Evolutionary conservation across 2,113 vertebrate species (phyloP), one percentile per base, ranked within the genome.

Genomic region (Rhinopithecus roxellana): DNA sequence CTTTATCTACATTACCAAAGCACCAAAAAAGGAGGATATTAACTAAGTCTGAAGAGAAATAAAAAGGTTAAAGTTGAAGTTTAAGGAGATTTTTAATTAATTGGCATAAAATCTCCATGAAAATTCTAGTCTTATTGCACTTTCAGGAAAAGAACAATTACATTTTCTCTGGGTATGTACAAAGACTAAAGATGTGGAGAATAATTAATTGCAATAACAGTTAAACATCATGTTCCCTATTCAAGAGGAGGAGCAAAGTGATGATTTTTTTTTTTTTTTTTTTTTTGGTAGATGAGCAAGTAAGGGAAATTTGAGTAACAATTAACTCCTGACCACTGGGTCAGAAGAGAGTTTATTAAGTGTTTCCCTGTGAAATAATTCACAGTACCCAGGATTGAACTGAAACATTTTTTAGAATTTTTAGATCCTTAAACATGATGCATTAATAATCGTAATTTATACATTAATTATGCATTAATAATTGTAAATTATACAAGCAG

Each of bases 171-270:
- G 75, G 20, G 4, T 95, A 67, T 96, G 92, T 98, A 57, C 93
- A 97, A 98, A 98, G 81, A 98, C 96, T 97, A 98, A 98, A 97
- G 95, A 93, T 38, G 86, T 95, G 77, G 35, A 94, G 89, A 90
- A 97, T 97, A 97, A 97, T 97, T 98, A 98, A 98, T 97, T 97
- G 95, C 40, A 95, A 96, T 94, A 74, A 97, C 48, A 91, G 97
- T 97, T 98, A 97, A 98, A 90, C 89, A 95, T 96, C 96, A 95
- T 98, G 98, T 97, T 98, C 77, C 93, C 95, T 94, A 95, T 87
- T 97, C 57, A 94, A 97, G 79, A 98, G 95, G 96, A 98, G 95
- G 89, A 96, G 83, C 70, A 95, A 97, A 98, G 95, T 92, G 90
- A 98, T 94, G 97, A 94, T 90, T 97, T 98, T 61, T 61, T 27